Evolutionary conservation across 2,888 invertebrate genomes (phyloP), one percentile per base, ranked within the genome.

Genomic region (Drosophila ustulata): DNA sequence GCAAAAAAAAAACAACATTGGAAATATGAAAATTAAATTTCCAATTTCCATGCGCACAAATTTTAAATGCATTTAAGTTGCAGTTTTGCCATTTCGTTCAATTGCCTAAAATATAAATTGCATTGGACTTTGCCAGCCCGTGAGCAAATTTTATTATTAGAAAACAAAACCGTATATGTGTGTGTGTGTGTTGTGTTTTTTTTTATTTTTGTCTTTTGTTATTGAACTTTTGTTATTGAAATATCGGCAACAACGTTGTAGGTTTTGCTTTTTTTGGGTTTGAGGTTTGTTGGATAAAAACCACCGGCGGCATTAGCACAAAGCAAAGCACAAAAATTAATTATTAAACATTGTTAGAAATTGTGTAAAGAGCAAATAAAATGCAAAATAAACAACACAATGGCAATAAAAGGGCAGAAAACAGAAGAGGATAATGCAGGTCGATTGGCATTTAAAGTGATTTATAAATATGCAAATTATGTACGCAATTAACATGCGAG

Each of bases 311-410:
- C 86, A 66, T 51, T 57, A 66, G 57, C 56, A 66, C 71, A 88
- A 85, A 77, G 74, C 66, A 75, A 70, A 86, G 57, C 72, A 64
- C 70, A 70, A 73, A 88, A 81, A 87, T 83, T 84, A 89, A 88
- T 83, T 75, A 83, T 89, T 73, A 70, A 88, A 78, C 50, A 56
- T 69, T 70, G 61, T 79, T 80, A 41, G 56, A 68, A 68, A 52
- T 64, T 66, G 59, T 53, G 58, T 53, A 69, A 76, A 67, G 52
- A 32, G 53, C 65, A 80, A 86, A 82, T 63, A 65, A 77, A 63
- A 75, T 63, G 64, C 50, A 64, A 67, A 69, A 65, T 51, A 55
- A 23, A 11, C 9, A 69, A 64, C 49, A 34, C 66, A 45, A 45
- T 39, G 37, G 13, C 41, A 45, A 50, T 25, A 45, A 13, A 34